phyloP scores from a whole-genome alignment of 1,140 invertebrate species.

The Tetraneura akinire region DNA sequence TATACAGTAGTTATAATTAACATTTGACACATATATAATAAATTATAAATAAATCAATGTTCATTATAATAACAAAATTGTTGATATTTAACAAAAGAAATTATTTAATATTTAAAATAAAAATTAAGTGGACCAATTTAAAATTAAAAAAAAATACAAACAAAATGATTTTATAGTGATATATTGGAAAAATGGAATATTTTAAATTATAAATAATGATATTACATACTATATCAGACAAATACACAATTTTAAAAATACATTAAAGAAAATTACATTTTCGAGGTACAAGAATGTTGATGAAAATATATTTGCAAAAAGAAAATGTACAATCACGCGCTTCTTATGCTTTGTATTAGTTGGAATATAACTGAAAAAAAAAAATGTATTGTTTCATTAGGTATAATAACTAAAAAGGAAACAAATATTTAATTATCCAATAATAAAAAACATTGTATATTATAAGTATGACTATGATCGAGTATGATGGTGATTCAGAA shows the following conservation, averaged over 20 bases:
- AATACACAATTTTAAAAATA: conserved; percentile 11
- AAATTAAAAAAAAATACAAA: background rate
- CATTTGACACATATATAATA: conserved; percentile 26
- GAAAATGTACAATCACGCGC: background rate
- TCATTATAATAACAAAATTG: background rate
- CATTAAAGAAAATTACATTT: conserved; percentile 7
- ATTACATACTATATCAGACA: background rate
- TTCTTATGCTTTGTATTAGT: conserved; percentile 45
- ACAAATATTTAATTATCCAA: no score
- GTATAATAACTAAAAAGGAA: no score
- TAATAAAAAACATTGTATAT: no score
- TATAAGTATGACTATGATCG: no score
- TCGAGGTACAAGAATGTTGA: conserved; percentile 46
- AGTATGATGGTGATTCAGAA: no score
- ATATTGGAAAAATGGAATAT: background rate
- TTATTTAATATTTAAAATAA: background rate
- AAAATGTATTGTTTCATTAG: no score
- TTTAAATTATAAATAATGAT: conserved; percentile 6
- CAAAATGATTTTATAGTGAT: background rate
- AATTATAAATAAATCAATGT: conserved; percentile 8
- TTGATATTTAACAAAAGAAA: conserved; percentile 2
- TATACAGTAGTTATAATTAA: background rate
- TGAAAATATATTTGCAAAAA: background rate
- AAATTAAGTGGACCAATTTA: background rate
- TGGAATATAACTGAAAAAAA: conserved; percentile 47